Base-by-base conservation (phyloP, 92 coral and sea anemone genomes). In the Phymanthus crucifer region DNA sequence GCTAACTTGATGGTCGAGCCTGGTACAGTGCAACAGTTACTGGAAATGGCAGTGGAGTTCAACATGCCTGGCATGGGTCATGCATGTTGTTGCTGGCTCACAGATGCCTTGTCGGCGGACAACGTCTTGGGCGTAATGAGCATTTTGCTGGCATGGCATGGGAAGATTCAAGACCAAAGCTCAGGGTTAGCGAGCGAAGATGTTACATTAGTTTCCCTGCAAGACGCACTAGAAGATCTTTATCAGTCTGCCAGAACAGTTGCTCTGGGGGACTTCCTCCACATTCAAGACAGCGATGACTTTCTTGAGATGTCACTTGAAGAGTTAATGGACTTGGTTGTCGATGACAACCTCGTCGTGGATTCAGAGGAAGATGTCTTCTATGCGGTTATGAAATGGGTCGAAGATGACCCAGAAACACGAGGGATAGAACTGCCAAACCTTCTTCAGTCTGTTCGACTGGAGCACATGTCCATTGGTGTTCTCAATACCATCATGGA, bases 31-130 rank as follows among this genome's bases (percentile, higher is more conserved):
- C 37, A 37, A 16, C 75, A 68, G 12, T 80, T 90, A 5, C 66
- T 90, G 23, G 38, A 65, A 27, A 74, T 68, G 3, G 90, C 88
- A 2, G 83, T 84, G 40, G 29, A 12, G 43, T 86, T 78, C 67
- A 66, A 79, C 50, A 32, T 86, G 32, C 88, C 90, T 23, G 80
- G 87, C 68, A 74, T 90, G 32, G 85, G 80, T 21, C 35, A 71
- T 32, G 90, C 78, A 8, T 83, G 90, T 31, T 90, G 90, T 54
- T 87, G 80, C 69, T 90, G 90, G 90, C 77, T 90, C 46, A 29
- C 54, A 24, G 17, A 32, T 45, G 78, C 48, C 40, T 78, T 86
- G 29, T 67, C 66, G 6, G 1, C 78, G 8, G 77, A 78, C 2
- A 84, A 86, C 27, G 93, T 76, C 48, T 71, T 80, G 46, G 68